Evolutionary conservation across 2,797 vertebrate species (phyloP), one percentile per base, ranked within the genome.

Genomic region (Chloroceryle amazona): DNA sequence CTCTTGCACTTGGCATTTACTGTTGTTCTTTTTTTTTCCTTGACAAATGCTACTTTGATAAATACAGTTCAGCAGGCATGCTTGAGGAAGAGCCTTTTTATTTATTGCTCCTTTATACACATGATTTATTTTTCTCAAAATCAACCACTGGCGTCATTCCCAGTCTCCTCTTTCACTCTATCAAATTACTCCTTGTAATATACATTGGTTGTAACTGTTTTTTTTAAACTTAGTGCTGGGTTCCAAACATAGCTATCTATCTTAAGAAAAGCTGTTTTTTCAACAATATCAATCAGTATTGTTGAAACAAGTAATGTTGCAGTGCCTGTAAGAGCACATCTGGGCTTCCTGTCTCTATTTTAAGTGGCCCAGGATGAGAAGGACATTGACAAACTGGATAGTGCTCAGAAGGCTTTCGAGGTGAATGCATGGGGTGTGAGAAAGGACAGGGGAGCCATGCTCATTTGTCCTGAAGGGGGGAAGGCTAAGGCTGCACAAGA

Each of bases 31-130:
- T 66, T 88, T 91, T 91, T 91, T 93, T 14, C 11, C 35, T 82
- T 87, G 55, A 82, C 55, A 94, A 90, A 85, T 47, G 37, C 47
- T 95, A 33, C 44, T 86, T 94, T 54, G 86, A 95, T 85, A 85
- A 95, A 95, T 96, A 80, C 22, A 37, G 42, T 89, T 94, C 31
- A 20, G 39, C 90, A 90, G 78, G 67, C 28, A 4, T 87, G 63
- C 74, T 86, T 73, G 78, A 84, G 71, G 63, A 95, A 39, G 28
- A 80, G 35, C 44, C 62, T 76, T 93, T 67, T 41, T 93, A 57
- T 94, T 94, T 92, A 76, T 68, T 55, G 21, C 10, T 90, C 31
- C 14, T 88, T 89, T 90, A 55, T 92, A 63, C 54, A 81, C 26
- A 33, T 74, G 22, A 90, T 89, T 80, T 89, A 47, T 80, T 95